Base-by-base conservation (phyloP, 2,797 vertebrate species). In the Anabas testudineus region DNA sequence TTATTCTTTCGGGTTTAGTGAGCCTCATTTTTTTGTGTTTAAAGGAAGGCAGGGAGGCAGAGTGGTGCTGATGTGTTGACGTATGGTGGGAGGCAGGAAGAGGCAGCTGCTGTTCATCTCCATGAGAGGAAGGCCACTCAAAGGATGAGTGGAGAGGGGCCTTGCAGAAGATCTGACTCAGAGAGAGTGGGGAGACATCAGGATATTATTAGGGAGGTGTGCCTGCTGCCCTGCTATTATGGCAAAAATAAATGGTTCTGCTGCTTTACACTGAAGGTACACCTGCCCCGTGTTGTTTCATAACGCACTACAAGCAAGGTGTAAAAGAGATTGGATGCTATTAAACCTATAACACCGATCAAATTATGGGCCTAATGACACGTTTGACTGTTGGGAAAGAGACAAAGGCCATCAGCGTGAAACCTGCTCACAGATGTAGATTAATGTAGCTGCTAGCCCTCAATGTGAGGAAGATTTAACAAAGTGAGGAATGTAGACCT, bases 191-290 rank as follows among this genome's bases (percentile, higher is more conserved):
- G 87, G 90, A 87, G 84, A 85, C 81, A 67, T 83, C 71, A 53
- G 82, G 89, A 88, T 88, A 88, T 91, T 87, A 90, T 90, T 90
- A 87, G 83, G 87, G 89, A 87, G 89, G 89, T 84, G 85, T 78
- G 82, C 79, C 70, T 77, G 84, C 82, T 71, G 77, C 81, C 82
- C 85, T 84, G 84, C 84, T 87, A 64, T 84, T 81, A 81, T 21
- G n/a, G 74, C 83, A 74, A 67, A 80, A 85, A 88, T 77, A 89
- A 85, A 87, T 37, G 85, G 42, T 67, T 59, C 55, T 69, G 56
- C 71, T 46, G 75, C 83, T 76, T 63, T 18, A 49, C 57, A 63
- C 59, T 21, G 16, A 32, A 53, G 67, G 69, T 65, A 54, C 70
- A 76, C 81, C 81, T 85, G 82, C 77, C 74, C 48, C 1, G 55